Conservation (phyloP, 2,888 invertebrate genomes). For the Allacma fusca region DNA sequence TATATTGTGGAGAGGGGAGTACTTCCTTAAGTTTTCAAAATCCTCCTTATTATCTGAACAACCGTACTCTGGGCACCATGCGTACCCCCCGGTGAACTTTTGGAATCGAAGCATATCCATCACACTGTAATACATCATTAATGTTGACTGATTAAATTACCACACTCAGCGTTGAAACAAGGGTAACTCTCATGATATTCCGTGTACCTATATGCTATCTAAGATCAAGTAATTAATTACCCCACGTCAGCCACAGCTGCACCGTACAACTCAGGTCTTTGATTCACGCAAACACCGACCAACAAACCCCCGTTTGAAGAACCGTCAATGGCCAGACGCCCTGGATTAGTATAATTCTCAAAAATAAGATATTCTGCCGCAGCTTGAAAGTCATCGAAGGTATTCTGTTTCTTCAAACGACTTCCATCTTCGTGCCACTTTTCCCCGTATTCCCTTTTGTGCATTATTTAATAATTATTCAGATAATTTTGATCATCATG, state of each 20-base stretch:
- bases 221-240: constrained; percentile 69
- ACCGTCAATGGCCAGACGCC: constrained; percentile 84
- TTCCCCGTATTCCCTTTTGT: constrained; percentile 47
- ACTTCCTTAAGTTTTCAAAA: constrained; percentile 82
- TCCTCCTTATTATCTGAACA: constrained; percentile 82
- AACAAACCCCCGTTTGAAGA: constrained; percentile 96
- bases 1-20: constrained; percentile 95
- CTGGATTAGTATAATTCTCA: constrained; percentile 77
- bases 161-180: too few relatives aligned
- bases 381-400: constrained; percentile 96
- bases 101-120: constrained; percentile 97
- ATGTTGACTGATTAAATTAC: too few relatives aligned
- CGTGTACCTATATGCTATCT: background rate
- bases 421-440: constrained; percentile 44
- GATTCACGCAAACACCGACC: constrained; percentile 92
- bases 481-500: too few relatives aligned
- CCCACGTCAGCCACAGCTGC: constrained; percentile 94
- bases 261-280: constrained; percentile 92
- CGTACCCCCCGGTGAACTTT: constrained; percentile 96
- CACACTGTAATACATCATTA: constrained; percentile 72
- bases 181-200: too few relatives aligned
- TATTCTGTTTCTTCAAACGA: constrained; percentile 76
- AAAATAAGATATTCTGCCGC: too few relatives aligned
- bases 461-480: too few relatives aligned
- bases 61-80: constrained; percentile 97